Percentiles rank a stretch among this genome's conserved stretches.
phyloP scores from a whole-genome alignment of 2,113 vertebrate genomes.

The Hepsetus odoe region DNA sequence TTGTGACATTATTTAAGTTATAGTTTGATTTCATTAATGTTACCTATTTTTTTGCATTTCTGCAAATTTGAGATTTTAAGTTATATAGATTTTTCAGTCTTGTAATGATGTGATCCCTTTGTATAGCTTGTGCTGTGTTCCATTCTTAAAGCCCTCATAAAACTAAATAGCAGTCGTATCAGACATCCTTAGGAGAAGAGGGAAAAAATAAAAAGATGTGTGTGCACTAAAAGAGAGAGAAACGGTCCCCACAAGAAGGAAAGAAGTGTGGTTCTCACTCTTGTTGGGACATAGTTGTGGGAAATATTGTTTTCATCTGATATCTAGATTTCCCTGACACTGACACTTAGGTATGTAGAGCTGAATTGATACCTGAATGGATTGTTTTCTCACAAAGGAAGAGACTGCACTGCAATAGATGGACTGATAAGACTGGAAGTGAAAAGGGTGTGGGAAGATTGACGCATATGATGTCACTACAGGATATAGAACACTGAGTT shows the following conservation, averaged over 20 bases:
- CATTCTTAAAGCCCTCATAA: too few species aligned
- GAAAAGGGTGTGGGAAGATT: slow-evolving; percentile 15
- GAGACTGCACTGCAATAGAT: slow-evolving; percentile 16
- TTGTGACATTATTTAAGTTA: too few species aligned
- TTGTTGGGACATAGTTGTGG: slow-evolving; percentile 9
- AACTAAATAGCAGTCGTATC: background rate
- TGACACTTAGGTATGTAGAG: slow-evolving; percentile 32
- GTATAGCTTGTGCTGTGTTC: too few species aligned
- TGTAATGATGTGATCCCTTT: too few species aligned
- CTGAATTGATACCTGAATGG: slow-evolving; percentile 37
- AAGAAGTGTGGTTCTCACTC: background rate
- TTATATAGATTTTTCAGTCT: too few species aligned
- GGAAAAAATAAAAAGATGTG: background rate
- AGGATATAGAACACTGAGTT: slow-evolving; percentile 5
- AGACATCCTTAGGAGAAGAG: background rate
- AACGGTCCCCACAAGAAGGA: background rate
- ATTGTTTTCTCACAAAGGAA: slow-evolving; percentile 39
- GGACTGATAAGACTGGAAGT: slow-evolving; percentile 2
- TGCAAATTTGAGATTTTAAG: too few species aligned
- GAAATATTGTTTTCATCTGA: slow-evolving; percentile 25
- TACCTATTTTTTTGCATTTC: too few species aligned
- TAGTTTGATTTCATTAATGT: too few species aligned
- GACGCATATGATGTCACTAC: background rate
- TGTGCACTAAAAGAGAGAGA: background rate
- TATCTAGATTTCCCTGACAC: slow-evolving; percentile 27